Percentiles rank a stretch among this genome's conserved stretches.
Conservation (phyloP, 2,888 invertebrate genomes). For the Mamestra brassicae region DNA sequence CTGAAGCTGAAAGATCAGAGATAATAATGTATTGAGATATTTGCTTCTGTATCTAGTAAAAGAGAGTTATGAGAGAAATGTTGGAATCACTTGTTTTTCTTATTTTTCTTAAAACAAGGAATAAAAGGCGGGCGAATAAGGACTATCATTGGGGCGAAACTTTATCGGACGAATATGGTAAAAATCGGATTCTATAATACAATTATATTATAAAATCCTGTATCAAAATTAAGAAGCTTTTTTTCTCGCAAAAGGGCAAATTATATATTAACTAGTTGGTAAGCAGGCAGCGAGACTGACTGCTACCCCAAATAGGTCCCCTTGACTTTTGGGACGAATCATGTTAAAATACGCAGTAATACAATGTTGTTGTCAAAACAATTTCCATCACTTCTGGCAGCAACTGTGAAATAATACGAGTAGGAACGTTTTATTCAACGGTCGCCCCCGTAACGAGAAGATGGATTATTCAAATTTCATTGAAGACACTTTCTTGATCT, state of each 20-base stretch:
- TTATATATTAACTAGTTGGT: not conserved
- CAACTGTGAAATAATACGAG: slow-evolving; percentile 35
- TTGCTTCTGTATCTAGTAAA: slow-evolving; percentile 5
- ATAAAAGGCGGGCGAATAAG: not conserved
- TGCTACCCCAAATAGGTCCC: not conserved
- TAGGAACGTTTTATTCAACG: slow-evolving; percentile 14
- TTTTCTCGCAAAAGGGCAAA: too few relatives aligned
- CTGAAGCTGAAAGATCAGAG: slow-evolving; percentile 21
- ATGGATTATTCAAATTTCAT: slow-evolving; percentile 49
- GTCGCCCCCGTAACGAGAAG: slow-evolving; percentile 9
- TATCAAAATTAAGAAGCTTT: too few relatives aligned
- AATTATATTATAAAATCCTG: not conserved
- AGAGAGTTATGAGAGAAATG: not conserved
- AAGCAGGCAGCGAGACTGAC: not conserved
- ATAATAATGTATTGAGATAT: slow-evolving; percentile 41
- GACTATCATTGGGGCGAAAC: not conserved
- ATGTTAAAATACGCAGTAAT: slow-evolving; percentile 10
- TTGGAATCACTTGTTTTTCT: not conserved
- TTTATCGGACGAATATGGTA: not conserved
- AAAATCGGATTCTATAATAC: not conserved
- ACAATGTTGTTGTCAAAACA: slow-evolving; percentile 22
- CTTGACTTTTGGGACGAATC: not conserved
- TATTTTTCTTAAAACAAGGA: not conserved
- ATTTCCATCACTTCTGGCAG: slow-evolving; percentile 20
- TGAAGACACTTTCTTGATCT: slow-evolving; percentile 29